Percentiles rank a stretch among this genome's conserved stretches.
Conservation (phyloP, 2,113 vertebrate genomes). For the Numida meleagris region DNA sequence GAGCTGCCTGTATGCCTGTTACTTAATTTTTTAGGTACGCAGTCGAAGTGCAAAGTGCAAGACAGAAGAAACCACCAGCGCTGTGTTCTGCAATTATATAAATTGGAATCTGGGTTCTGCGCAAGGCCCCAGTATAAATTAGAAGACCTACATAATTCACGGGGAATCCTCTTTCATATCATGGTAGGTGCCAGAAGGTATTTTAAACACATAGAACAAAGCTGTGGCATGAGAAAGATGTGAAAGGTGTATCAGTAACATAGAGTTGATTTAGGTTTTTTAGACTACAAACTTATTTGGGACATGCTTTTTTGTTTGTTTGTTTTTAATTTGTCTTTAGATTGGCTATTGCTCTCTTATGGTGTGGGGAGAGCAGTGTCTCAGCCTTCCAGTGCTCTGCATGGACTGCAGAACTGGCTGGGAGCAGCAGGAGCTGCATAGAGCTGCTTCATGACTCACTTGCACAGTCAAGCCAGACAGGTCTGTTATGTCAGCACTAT, state of each 20-base stretch:
- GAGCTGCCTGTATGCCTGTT: neutral
- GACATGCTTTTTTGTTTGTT: rapidly evolving
- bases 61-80: neutral
- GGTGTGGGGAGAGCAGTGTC: neutral
- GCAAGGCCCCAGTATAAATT: neutral
- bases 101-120: neutral
- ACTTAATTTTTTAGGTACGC: neutral
- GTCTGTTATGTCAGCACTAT: neutral
- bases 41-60: neutral
- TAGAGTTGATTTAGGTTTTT: neutral
- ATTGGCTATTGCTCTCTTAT: neutral
- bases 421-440: neutral
- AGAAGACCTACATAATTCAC: neutral
- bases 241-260: rapidly evolving
- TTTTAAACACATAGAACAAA: neutral
- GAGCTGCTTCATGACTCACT: neutral
- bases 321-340: neutral
- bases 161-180: neutral
- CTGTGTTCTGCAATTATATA: neutral
- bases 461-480: neutral
- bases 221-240: neutral
- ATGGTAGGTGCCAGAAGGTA: neutral
- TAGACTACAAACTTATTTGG: neutral
- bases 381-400: neutral
- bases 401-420: neutral